Evolutionary conservation across 2,113 vertebrate genomes (phyloP), one percentile per base, ranked within the genome.

Genomic region (Oncorhynchus kisutch): DNA sequence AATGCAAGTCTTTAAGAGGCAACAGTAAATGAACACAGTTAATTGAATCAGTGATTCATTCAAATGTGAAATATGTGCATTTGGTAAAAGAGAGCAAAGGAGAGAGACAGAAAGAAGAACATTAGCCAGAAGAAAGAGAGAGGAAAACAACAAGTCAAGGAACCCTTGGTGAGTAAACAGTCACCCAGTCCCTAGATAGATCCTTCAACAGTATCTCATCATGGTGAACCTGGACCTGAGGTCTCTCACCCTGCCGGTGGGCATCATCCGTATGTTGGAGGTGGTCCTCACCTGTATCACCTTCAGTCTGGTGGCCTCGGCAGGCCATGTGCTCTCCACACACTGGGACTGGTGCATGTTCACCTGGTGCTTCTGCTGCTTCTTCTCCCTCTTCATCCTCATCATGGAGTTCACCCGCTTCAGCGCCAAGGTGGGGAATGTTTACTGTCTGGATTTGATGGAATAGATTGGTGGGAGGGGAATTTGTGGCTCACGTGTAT

Each of bases 261-360:
- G 95, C 71, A 89, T 96, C 0, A 0, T 95, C 70, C 93, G 95
- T 2, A 76, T 93, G 25, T 27, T 88, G 0, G 91, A 92, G 13
- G 3, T 91, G 4, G 29, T 94, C 65, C 67, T 96, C 11, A 87
- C 94, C 54, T 95, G 94, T 24, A n/a, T 90, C 0, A 64, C 88
- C 71, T 95, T 97, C 72, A 93, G 91, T 74, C 75, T 97, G 89
- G 95, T 91, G 69, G 93, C 95, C 0, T 86, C 90, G 0, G 86
- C 68, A 1, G 2, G 62, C 1, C 0, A 0, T 0, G 5, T 4
- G 0, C 0, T 0, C 0, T 29, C 0, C 0, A 0, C 92, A 9
- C 95, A 91, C 5, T 95, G 95, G 75, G 82, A 82, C 0, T 97
- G 96, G 96, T 95, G 95, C 84, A 95, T 97, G 95, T 96, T 96